These are phyloP conservation scores for Bos javanicus DNA, from an alignment of 2,113 vertebrate species.

Conservation along the genomic window DNA sequence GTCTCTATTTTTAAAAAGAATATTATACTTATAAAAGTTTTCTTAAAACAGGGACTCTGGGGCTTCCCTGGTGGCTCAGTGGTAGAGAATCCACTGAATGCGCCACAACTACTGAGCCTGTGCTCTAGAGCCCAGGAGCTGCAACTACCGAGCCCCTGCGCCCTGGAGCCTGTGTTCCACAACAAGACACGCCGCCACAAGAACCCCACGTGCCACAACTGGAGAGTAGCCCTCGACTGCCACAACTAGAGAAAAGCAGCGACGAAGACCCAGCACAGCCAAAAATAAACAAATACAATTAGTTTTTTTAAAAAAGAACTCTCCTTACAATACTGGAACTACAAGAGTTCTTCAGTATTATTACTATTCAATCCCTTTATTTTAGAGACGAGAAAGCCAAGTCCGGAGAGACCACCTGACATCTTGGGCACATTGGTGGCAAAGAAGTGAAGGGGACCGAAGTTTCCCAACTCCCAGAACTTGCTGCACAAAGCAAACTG, in stretches of 20 bases:
- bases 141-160: fast-evolving
- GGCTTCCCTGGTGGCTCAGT: background rate
- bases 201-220: background rate
- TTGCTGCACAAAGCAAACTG: background rate
- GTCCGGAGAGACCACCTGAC: background rate
- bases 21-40: background rate
- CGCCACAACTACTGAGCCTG: background rate
- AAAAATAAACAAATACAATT: background rate
- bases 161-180: background rate
- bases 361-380: background rate
- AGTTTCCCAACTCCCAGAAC: background rate
- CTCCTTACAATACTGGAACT: background rate
- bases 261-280: background rate
- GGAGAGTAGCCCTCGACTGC: background rate
- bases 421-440: background rate
- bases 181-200: background rate
- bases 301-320: background rate
- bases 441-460: background rate
- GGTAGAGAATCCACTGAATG: background rate
- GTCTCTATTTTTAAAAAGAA: background rate
- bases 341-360: background rate
- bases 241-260: background rate
- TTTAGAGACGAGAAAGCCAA: background rate
- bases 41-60: background rate
- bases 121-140: background rate